phyloP scores from a whole-genome alignment of 2,113 vertebrate genomes.

The Tetraodon nigroviridis region DNA sequence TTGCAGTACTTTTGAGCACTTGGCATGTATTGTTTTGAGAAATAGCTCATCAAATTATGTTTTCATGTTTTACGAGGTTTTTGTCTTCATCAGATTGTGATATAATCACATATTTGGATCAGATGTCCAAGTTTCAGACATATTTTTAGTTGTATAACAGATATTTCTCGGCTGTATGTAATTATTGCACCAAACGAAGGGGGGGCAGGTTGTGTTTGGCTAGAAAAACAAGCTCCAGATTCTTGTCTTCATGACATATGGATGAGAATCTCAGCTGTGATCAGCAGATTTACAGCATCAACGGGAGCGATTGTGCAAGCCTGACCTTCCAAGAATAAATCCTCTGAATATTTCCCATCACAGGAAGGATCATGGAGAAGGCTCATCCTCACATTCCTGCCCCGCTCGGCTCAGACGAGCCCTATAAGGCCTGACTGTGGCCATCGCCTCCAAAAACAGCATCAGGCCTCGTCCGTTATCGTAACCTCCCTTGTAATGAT shows the following conservation, averaged over 20 bases:
- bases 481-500: constrained; percentile 1
- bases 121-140: background rate
- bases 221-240: constrained; percentile 12
- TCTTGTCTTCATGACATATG: constrained; percentile 15
- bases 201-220: constrained; percentile 3
- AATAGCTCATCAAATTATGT: background rate
- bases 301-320: constrained; percentile 56
- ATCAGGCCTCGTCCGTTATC: constrained; percentile 10
- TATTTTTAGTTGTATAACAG: background rate
- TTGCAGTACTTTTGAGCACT: too few species aligned
- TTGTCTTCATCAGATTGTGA: too few species aligned
- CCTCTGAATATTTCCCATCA: constrained; percentile 68
- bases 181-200: background rate
- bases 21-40: background rate
- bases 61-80: background rate
- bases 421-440: constrained; percentile 71
- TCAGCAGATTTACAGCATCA: constrained; percentile 62
- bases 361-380: constrained; percentile 24
- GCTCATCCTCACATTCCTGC: constrained; percentile 69
- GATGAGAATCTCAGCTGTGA: constrained; percentile 13
- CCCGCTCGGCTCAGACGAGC: constrained; percentile 68
- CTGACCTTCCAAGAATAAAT: constrained; percentile 72
- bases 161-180: background rate
- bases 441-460: constrained; percentile 54
- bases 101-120: background rate